phyloP scores from a whole-genome alignment of 2,888 invertebrate genomes.

The Pristionchus japonicus region DNA sequence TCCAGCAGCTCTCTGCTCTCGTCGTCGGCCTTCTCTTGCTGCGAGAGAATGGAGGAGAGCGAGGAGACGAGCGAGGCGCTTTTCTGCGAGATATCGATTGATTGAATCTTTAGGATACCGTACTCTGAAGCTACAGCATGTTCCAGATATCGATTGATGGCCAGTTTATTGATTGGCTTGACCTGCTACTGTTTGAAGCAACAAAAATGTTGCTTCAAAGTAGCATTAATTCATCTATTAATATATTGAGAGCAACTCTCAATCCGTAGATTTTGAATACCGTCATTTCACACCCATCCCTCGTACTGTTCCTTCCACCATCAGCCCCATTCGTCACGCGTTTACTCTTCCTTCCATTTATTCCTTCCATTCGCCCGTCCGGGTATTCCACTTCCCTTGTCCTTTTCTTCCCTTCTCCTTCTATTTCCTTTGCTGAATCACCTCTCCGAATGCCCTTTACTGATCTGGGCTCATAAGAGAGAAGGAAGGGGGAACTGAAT shows the following conservation, averaged over 20 bases:
- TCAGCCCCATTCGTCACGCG: background rate
- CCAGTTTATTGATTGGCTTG: background rate
- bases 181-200: background rate
- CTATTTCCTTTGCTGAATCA: background rate
- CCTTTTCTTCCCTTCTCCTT: background rate
- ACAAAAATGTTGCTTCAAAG: too few species aligned
- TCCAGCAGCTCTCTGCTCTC: background rate
- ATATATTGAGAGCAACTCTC: too few species aligned
- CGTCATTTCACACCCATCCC: background rate
- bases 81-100: background rate
- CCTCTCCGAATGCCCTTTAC: constrained; percentile 19
- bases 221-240: too few species aligned
- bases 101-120: background rate
- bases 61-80: constrained; percentile 28
- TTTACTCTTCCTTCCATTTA: background rate
- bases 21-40: background rate
- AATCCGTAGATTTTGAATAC: too few species aligned
- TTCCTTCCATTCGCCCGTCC: background rate
- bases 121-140: background rate
- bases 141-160: background rate
- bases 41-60: background rate
- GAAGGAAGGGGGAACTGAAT: background rate
- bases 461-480: constrained; percentile 3
- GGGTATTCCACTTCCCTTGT: background rate
- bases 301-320: background rate